These are phyloP conservation scores for Xestia rhomboidea DNA, from an alignment of 2,888 invertebrate genomes.

Conservation along the genomic window DNA sequence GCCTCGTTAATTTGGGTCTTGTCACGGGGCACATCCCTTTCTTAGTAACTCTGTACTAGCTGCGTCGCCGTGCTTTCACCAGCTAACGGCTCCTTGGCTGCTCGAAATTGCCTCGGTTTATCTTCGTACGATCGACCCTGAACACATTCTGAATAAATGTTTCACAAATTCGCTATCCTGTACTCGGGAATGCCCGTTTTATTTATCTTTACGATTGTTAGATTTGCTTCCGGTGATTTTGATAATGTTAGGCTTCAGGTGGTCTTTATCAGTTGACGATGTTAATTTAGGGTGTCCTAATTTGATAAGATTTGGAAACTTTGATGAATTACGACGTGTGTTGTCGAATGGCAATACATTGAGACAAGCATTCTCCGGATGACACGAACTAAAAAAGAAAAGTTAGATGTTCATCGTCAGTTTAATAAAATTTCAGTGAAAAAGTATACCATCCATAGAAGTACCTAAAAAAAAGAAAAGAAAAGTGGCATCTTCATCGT, in stretches of 20 bases:
- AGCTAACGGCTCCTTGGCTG: constrained; percentile 76
- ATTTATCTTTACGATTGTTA: constrained; percentile 63
- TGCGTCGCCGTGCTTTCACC: constrained; percentile 72
- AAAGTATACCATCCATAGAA: too few species aligned
- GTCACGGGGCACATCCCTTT: constrained; percentile 88
- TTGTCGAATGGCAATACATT: not conserved
- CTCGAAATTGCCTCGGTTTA: constrained; percentile 79
- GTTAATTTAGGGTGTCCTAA: constrained; percentile 28
- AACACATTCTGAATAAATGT: constrained; percentile 71
- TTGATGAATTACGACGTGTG: not conserved
- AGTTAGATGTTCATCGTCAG: not conserved
- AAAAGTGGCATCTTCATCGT: not conserved
- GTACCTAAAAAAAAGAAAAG: too few species aligned
- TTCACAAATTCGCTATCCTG: constrained; percentile 67
- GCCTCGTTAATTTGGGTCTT: constrained; percentile 87
- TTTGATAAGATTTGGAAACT: constrained; percentile 32
- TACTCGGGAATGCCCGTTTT: constrained; percentile 58
- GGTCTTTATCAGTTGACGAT: constrained; percentile 48
- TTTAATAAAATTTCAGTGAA: too few species aligned
- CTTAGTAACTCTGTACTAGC: constrained; percentile 81
- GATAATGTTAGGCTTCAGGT: constrained; percentile 49
- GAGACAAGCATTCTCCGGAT: not conserved
- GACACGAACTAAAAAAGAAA: not conserved
- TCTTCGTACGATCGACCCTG: constrained; percentile 78
- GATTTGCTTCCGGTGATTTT: constrained; percentile 58